Base-by-base conservation (phyloP, 2,888 invertebrate genomes). In the Drosophila fungiperda region DNA sequence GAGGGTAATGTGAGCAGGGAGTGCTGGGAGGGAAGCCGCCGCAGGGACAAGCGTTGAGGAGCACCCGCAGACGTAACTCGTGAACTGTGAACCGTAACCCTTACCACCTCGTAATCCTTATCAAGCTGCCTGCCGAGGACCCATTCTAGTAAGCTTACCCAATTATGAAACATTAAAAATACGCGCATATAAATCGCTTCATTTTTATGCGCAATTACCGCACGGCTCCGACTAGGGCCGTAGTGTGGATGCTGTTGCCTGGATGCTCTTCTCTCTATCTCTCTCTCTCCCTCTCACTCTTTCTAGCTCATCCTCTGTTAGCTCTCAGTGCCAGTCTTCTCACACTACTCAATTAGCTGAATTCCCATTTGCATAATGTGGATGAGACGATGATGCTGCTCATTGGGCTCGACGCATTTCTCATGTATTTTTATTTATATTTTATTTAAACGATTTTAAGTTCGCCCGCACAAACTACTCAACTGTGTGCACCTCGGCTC, bases 141-240 rank as follows among this genome's bases (percentile, higher is more conserved):
- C 36, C 55, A 55, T 60, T 55, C 68, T 63, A 67, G 66, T 69
- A 68, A 70, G 76, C 80, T 74, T 79, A 86, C 83, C 78, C 85
- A 86, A 86, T 86, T 86, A 86, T 86, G 87, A 86, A 72, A 73
- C 90, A 86, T 90, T 86, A 88, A 86, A 86, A 89, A 83, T 83
- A 90, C 83, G 75, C 84, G 89, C 85, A 86, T 86, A 90, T 90
- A 87, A 87, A 88, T 89, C 90, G 87, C 87, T 83, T 89, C 84
- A 90, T 88, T 87, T 89, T 90, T 82, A 86, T 78, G 75, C 86
- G 73, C 83, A 86, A 78, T 80, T 87, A 85, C 65, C 66, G 68
- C 63, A 36, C 45, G 63, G 48, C 53, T 36, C 20, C 33, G 40
- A 45, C 53, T 48, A 23, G 54, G 59, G 59, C 64, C 61, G 58